Percentiles rank a stretch among this genome's conserved stretches.
Conservation (phyloP, 2,888 invertebrate species). For the Apocheima hispidaria region DNA sequence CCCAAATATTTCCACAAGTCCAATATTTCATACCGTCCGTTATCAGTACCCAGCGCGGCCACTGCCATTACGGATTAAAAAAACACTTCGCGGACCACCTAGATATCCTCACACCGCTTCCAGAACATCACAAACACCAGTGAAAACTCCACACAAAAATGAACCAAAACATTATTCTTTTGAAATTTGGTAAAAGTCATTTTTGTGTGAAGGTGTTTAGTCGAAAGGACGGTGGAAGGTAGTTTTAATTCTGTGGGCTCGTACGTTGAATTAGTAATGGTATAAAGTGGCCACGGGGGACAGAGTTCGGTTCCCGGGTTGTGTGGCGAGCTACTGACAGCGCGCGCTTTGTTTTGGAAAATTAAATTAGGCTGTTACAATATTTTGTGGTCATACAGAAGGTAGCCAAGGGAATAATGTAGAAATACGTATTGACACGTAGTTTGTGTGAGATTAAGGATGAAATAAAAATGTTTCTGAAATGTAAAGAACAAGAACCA, state of each 20-base stretch:
- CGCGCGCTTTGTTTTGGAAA: constrained; percentile 53
- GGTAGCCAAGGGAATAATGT: constrained; percentile 6
- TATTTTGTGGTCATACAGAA: constrained; percentile 35
- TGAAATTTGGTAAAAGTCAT: constrained; percentile 30
- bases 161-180: background rate
- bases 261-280: constrained; percentile 77
- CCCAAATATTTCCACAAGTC: constrained; percentile 57
- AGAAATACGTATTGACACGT: background rate
- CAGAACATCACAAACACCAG: constrained; percentile 32
- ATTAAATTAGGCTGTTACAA: constrained; percentile 52
- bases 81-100: constrained; percentile 75
- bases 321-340: constrained; percentile 33
- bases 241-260: constrained; percentile 71
- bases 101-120: constrained; percentile 56
- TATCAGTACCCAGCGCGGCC: constrained; percentile 64
- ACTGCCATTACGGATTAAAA: constrained; percentile 79
- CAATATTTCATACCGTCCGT: constrained; percentile 72
- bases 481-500: too few relatives aligned
- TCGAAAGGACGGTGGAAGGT: constrained; percentile 48
- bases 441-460: background rate
- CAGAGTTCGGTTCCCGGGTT: constrained; percentile 55
- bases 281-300: constrained; percentile 75
- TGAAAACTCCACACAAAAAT: constrained; percentile 30
- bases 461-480: background rate
- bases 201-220: constrained; percentile 29